Percentiles rank a stretch among this genome's conserved stretches.
These are phyloP conservation scores for Neodiprion fabricii DNA, from an alignment of 1,140 invertebrate species.

Conservation along the genomic window DNA sequence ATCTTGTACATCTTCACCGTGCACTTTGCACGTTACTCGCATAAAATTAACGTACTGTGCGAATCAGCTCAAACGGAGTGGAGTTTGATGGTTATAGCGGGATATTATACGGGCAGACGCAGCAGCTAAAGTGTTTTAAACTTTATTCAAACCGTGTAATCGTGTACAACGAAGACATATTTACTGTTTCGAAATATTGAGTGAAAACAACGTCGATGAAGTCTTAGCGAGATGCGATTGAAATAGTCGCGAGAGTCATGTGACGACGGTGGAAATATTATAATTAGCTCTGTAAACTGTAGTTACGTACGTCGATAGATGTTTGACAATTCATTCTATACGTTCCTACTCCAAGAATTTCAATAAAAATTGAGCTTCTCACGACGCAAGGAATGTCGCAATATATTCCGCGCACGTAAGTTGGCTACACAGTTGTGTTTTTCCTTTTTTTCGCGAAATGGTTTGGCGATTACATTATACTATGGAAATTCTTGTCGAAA, in stretches of 20 bases:
- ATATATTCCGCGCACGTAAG: no score
- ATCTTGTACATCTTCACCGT: no score
- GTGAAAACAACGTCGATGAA: background rate
- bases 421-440: no score
- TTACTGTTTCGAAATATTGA: background rate
- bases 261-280: background rate
- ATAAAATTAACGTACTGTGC: background rate
- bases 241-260: background rate
- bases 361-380: no score
- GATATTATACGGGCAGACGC: background rate
- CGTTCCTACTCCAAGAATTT: no score
- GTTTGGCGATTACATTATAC: no score
- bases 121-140: background rate
- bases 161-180: background rate
- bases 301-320: no score
- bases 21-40: background rate
- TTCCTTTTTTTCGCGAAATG: no score
- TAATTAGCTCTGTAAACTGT: no score
- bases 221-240: background rate
- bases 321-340: no score
- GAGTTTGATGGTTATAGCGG: background rate
- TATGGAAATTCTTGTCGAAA: no score
- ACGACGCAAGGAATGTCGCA: no score
- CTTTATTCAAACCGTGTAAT: background rate
- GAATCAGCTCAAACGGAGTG: slow-evolving; percentile 2